A percentile compares a stretch with the other conserved stretches of the same genome.
phyloP scores from a whole-genome alignment of 2,888 invertebrate genomes.

The Himalopsyche tibetana region DNA sequence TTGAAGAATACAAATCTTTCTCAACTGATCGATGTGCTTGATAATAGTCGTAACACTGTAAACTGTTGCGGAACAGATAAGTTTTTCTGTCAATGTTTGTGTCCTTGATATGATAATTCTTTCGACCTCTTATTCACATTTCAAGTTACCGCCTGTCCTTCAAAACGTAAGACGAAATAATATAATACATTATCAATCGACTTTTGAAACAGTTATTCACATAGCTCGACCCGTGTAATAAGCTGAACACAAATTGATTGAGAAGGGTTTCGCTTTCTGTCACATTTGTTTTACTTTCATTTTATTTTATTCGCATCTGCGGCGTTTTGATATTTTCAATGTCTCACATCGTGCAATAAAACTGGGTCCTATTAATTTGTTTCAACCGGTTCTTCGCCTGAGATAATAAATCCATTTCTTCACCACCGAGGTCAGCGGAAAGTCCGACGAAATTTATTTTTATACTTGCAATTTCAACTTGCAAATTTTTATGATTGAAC shows the following conservation, averaged over 20 bases:
- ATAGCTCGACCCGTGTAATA: conserved; percentile 4
- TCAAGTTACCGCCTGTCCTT: background rate
- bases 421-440: background rate
- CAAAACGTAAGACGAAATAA: conserved; percentile 14
- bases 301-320: background rate
- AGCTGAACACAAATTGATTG: background rate
- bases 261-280: conserved; percentile 15
- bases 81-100: background rate
- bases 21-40: no score
- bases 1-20: no score
- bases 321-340: background rate
- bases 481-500: background rate
- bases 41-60: no score
- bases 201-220: background rate
- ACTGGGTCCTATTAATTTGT: background rate
- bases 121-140: conserved; percentile 3
- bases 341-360: background rate
- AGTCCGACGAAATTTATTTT: background rate
- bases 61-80: no score
- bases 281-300: background rate
- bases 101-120: background rate
- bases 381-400: background rate
- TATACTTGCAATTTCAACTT: background rate
- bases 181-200: conserved; percentile 3
- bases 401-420: background rate